A percentile compares a stretch with the other conserved stretches of the same genome.
phyloP scores from a whole-genome alignment of 1,140 invertebrate species.

The Nephila pilipes region DNA sequence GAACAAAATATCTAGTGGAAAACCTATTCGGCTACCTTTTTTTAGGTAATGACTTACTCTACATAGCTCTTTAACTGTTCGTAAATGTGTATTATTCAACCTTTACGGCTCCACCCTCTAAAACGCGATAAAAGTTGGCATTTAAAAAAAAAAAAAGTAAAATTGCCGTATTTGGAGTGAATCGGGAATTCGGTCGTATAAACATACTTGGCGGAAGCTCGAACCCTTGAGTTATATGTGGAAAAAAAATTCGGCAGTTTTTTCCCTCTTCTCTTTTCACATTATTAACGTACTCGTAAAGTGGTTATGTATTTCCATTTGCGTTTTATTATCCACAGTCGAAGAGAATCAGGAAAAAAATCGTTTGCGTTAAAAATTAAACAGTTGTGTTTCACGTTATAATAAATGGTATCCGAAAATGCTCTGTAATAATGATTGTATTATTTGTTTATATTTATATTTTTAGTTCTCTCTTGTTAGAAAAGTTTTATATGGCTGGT shows the following conservation, averaged over 20 bases:
- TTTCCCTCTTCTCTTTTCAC: background rate
- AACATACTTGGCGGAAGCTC: conserved; percentile 67
- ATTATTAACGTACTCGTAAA: conserved; percentile 9
- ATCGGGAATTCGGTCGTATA: conserved; percentile 71
- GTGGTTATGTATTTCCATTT: conserved; percentile 46
- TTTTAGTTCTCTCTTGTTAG: too few species aligned
- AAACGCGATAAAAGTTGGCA: conserved; percentile 34
- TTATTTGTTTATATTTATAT: too few species aligned
- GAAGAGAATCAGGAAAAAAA: background rate
- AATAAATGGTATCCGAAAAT: background rate
- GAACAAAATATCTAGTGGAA: conserved; percentile 9
- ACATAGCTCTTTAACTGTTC: conserved; percentile 54
- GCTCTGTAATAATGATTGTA: too few species aligned
- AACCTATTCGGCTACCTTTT: conserved; percentile 21
- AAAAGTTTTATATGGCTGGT: too few species aligned
- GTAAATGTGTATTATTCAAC: conserved; percentile 41
- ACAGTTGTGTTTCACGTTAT: background rate
- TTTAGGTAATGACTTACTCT: conserved; percentile 56
- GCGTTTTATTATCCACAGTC: conserved; percentile 24
- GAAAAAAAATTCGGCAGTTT: background rate
- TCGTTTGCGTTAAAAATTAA: background rate
- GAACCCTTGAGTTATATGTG: background rate
- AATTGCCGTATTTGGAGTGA: conserved; percentile 68
- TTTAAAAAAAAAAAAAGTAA: conserved; percentile 28
- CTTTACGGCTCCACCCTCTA: conserved; percentile 54